Evolutionary conservation across 2,113 vertebrate species (phyloP).

Genomic region (Salvelinus namaycush): DNA sequence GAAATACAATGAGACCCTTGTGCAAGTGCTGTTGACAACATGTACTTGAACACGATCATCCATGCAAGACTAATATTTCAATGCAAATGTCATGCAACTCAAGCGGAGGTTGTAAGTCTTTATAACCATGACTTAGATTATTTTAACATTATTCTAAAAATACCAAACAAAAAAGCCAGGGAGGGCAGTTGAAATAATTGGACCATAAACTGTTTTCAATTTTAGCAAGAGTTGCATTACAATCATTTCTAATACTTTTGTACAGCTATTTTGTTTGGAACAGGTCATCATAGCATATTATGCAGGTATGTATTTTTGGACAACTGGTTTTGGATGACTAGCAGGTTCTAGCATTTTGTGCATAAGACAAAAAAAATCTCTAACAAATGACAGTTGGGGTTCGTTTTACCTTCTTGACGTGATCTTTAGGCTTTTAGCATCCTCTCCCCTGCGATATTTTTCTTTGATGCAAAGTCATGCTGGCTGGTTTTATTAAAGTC

Average conservation of each 20-base stretch:
- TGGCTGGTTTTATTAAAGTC: slow-evolving; percentile 91
- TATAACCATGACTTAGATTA: slow-evolving; percentile 32
- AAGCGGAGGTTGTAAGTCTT: slow-evolving; percentile 48
- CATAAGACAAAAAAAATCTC: slow-evolving; percentile 81
- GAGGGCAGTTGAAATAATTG: slow-evolving; percentile 55
- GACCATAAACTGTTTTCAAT: slow-evolving; percentile 56
- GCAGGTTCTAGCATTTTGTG: slow-evolving; percentile 83
- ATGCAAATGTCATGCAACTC: slow-evolving; percentile 72
- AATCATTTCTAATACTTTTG: slow-evolving; percentile 64
- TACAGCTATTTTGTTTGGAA: slow-evolving; percentile 67
- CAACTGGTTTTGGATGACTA: slow-evolving; percentile 69
- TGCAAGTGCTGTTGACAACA: neutral
- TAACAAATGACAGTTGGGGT: slow-evolving; percentile 81
- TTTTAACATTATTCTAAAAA: slow-evolving; percentile 54
- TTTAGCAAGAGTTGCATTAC: slow-evolving; percentile 76
- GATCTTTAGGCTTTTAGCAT: slow-evolving; percentile 97
- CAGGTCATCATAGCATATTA: slow-evolving; percentile 65
- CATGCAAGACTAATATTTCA: slow-evolving; percentile 59
- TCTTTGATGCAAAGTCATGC: slow-evolving; percentile 88
- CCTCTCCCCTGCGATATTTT: slow-evolving; percentile 96
- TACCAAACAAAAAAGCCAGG: slow-evolving; percentile 33
- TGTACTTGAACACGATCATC: slow-evolving; percentile 23
- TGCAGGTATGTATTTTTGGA: slow-evolving; percentile 55
- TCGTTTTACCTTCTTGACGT: slow-evolving; percentile 96
- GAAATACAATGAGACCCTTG: slow-evolving; percentile 54